Evolutionary conservation across 1,140 invertebrate genomes (phyloP), one percentile per base, ranked within the genome.

Genomic region (Meloidogyne exigua): DNA sequence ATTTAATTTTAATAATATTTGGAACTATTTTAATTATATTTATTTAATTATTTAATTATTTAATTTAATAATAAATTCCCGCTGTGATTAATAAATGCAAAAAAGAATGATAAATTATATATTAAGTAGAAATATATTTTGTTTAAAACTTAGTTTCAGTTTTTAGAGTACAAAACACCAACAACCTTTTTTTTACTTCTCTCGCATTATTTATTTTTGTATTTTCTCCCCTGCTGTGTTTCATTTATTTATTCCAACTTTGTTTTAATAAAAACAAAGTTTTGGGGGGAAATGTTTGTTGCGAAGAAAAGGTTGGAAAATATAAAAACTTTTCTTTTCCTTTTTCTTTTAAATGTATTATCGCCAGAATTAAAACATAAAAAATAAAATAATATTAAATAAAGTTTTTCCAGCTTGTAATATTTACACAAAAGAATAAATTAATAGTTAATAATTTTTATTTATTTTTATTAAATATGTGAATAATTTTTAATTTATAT

Each of bases 41-140:
- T 67, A 25, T 64, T 21, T 63, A 28, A 73, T 62, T 57, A n/a
- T n/a, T n/a, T 66, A 63, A 65, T 23, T 23, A 70, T 42, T 42
- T 18, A 39, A 32, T 12, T 49, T 32, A 5, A 26, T 68, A 49
- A 18, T 49, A 18, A 49, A 18, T 49, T 49, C 44, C 28, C 7
- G 28, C 28, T 49, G 44, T 18, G 13, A 18, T 49, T 49, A 49
- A 18, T 49, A 49, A n/a, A 18, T 49, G 18, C 2, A 32, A 32
- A 32, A 3, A 49, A 49, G 15, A n/a, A 49, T 49, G 44, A 18
- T 49, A 4, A 18, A 18, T 18, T 18, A 18, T 18, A 49, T 18
- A 39, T 9, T 39, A 39, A 39, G 4, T 39, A 39, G 4, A 39
- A 39, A 39, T 9, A 39, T 39, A 39, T 39, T 39, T 49, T 49